Evolutionary conservation across 2,113 vertebrate species (phyloP), one percentile per base, ranked within the genome.

Genomic region (Paraplagusia blochii): DNA sequence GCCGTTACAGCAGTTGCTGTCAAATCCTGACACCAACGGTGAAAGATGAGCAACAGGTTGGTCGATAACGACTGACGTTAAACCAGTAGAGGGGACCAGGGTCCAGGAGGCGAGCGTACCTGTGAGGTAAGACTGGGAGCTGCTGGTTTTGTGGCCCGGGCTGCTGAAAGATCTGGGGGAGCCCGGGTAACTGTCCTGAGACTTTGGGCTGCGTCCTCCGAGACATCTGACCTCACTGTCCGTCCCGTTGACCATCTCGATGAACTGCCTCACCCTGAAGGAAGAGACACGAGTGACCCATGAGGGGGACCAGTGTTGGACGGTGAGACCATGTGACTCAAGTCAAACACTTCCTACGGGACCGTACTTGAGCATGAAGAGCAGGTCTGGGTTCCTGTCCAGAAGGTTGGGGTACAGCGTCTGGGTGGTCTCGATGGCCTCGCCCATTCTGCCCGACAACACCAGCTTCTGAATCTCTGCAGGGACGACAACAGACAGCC

Each of bases 231-330:
- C 96, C 89, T 98, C 96, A 14, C 97, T 99, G 90, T 99, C 97
- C 2, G 95, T 99, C 71, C 97, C 97, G 5, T 98, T 99, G 88
- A 99, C 97, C 97, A 99, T 99, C 92, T 99, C 97, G 84, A 99
- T 98, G 72, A 99, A 99, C 84, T 99, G 97, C 65, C 97, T 93
- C 71, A 99, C 97, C 91, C 97, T 99, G 83, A 15, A 15, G 43
- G 48, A 2, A 40, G 38, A 39, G 0, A 29, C 22, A 29, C 22
- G 6, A 29, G 22, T 29, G 7, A 3, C 4, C 19, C 17, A 54
- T 36, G 3, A 7, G 17, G 7, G 15, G 1, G 4, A 40, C 36
- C 3, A 40, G 13, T 9, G 11, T 13, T 29, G 22, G 22, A n/a
- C n/a, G n/a, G n/a, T n/a, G n/a, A 29, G 22, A 29, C 2, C 22